phyloP scores from a whole-genome alignment of 2,888 invertebrate genomes.

The Automeris io region DNA sequence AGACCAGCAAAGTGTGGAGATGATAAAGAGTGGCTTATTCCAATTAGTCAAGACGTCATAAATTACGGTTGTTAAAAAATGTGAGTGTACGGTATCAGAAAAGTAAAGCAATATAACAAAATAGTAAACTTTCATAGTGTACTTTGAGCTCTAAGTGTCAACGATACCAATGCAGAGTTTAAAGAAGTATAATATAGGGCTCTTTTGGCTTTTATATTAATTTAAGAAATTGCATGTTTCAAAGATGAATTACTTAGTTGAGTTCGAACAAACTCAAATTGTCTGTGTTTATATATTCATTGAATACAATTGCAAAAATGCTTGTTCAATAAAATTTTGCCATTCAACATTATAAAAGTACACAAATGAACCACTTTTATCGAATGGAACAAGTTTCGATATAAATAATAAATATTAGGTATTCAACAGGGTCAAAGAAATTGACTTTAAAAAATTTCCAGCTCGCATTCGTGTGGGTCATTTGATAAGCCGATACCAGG shows the following conservation, averaged over 20 bases:
- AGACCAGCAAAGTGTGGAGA: constrained; percentile 46
- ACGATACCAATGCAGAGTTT: too few species aligned
- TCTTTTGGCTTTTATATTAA: neutral
- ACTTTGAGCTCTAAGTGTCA: too few species aligned
- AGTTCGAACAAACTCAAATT: neutral
- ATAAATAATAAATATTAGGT: neutral
- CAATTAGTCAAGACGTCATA: constrained; percentile 30
- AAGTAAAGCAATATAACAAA: neutral
- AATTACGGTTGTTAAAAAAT: constrained; percentile 20
- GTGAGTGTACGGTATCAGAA: neutral
- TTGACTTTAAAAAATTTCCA: neutral
- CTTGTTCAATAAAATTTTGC: neutral
- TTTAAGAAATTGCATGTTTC: neutral
- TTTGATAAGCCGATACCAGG: constrained; percentile 2
- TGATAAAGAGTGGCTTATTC: constrained; percentile 38
- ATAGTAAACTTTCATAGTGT: neutral
- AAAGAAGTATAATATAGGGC: too few species aligned
- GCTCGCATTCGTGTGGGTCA: neutral
- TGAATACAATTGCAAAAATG: constrained; percentile 1
- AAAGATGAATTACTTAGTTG: too few species aligned
- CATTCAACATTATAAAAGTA: neutral
- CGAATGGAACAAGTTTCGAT: neutral
- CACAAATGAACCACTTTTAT: neutral
- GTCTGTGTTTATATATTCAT: neutral
- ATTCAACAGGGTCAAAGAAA: neutral